Evolutionary conservation across 2,797 vertebrate genomes (phyloP).

Genomic region (Threskiornis aethiopicus): DNA sequence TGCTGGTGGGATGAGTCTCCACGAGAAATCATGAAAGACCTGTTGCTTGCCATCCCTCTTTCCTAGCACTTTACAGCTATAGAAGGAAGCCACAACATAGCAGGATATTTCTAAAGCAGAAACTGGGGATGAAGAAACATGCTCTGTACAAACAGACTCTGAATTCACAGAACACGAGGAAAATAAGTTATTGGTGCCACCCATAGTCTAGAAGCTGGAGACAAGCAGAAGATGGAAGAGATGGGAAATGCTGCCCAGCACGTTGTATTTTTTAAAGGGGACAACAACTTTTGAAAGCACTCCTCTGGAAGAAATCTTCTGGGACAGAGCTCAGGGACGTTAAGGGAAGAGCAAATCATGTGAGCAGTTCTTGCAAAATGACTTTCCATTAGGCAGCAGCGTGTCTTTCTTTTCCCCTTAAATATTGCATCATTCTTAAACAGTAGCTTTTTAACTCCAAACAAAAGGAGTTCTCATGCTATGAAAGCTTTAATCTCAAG

Average conservation of each 20-base stretch:
- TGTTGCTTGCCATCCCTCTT: background rate
- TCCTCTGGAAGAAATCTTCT: background rate
- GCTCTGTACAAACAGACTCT: background rate
- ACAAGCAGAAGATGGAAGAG: background rate
- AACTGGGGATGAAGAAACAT: background rate
- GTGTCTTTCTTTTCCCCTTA: background rate
- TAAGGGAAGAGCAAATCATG: background rate
- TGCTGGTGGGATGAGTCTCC: background rate
- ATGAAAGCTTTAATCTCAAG: background rate
- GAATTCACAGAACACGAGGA: background rate
- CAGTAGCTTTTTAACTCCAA: background rate
- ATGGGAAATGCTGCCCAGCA: background rate
- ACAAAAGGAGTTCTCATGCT: background rate
- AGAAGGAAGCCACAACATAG: background rate
- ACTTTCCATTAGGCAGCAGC: background rate
- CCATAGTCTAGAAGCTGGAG: background rate
- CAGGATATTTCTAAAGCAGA: background rate
- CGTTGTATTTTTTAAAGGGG: fast-evolving
- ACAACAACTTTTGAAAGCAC: background rate
- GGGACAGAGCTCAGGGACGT: background rate
- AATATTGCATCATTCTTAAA: background rate
- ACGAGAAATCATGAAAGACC: background rate
- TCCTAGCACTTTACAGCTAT: background rate
- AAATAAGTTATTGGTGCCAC: background rate
- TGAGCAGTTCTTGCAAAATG: background rate